Evolutionary conservation across 2,113 vertebrate genomes (phyloP).

Genomic region (Octodon degus): DNA sequence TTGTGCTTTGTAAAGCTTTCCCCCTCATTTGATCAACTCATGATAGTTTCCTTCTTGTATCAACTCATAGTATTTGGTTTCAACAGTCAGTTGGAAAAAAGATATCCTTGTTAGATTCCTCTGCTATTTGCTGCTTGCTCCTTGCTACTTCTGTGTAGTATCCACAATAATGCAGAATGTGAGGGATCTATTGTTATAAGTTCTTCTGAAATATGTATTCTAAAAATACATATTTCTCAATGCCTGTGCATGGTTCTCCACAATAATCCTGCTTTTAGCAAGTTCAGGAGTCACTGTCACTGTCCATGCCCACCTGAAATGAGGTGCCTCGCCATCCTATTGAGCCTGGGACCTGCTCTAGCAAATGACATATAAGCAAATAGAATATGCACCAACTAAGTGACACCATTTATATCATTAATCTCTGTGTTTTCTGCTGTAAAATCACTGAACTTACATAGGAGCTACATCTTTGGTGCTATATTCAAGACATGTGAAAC

Average conservation of each 20-base stretch:
- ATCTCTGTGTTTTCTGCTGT: not conserved
- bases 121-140: not conserved
- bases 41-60: not conserved
- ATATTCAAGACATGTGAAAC: not conserved
- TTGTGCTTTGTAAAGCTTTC: not conserved
- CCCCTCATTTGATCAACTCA: not conserved
- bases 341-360: not conserved
- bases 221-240: no score
- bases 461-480: not conserved
- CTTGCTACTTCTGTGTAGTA: no score
- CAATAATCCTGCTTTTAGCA: not conserved
- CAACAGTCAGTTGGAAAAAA: not conserved
- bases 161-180: not conserved
- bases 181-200: not conserved
- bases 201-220: not conserved
- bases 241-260: not conserved
- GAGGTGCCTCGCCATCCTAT: accelerated
- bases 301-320: not conserved
- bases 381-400: not conserved
- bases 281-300: not conserved
- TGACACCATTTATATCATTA: not conserved
- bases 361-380: not conserved
- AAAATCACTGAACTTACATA: not conserved
- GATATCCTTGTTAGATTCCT: not conserved
- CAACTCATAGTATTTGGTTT: not conserved